These are phyloP conservation scores for Merops nubicus DNA, from an alignment of 2,113 vertebrate species.

Conservation along the genomic window DNA sequence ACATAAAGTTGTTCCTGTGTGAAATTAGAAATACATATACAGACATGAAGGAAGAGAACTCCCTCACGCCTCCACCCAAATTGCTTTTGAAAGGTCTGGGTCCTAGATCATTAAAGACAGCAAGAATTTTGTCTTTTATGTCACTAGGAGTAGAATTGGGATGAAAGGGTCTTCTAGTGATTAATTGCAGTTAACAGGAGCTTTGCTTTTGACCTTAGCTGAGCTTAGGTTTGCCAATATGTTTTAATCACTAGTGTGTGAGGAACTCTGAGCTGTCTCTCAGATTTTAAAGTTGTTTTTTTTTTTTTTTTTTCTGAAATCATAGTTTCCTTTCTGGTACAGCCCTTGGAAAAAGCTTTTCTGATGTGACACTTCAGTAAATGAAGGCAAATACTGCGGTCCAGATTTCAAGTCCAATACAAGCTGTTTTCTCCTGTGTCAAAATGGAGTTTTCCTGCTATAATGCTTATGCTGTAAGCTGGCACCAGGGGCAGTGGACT, in stretches of 20 bases:
- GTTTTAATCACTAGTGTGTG: neutral
- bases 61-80: neutral
- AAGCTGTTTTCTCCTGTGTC: neutral
- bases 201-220: slow-evolving; percentile 23
- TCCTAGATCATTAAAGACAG: neutral
- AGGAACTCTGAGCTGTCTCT: neutral
- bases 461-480: neutral
- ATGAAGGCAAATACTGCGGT: neutral
- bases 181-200: slow-evolving; percentile 23
- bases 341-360: neutral
- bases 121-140: slow-evolving; percentile 1
- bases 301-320: neutral
- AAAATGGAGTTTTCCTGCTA: neutral
- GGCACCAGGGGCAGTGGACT: neutral
- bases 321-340: neutral
- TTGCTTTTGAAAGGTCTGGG: neutral
- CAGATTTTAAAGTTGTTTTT: too few relatives aligned
- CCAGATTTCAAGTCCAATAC: neutral
- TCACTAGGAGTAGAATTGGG: neutral
- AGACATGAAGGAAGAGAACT: neutral
- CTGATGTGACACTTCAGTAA: neutral
- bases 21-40: neutral
- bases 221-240: neutral
- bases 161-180: slow-evolving; percentile 3
- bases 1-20: neutral